Percentiles rank a stretch among this genome's conserved stretches.
Conservation (phyloP, 92 coral and sea anemone genomes). For the Montipora capitata region DNA sequence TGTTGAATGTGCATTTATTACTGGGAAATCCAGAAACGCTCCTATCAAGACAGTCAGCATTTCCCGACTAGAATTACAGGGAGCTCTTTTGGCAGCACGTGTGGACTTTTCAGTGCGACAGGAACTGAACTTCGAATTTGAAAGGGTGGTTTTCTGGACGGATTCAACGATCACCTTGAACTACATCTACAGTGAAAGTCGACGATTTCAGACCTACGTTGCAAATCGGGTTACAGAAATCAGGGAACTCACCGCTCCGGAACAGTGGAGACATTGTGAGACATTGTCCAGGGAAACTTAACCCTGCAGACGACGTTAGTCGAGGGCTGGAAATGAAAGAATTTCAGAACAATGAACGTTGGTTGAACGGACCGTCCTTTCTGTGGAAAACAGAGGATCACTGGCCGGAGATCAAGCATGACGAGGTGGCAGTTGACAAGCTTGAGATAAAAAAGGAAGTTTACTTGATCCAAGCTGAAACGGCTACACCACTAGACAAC, state of each 20-base stretch:
- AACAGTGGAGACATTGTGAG: constrained; percentile 68
- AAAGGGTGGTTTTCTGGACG: background rate
- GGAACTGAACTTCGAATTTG: constrained; percentile 13
- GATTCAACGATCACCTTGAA: background rate
- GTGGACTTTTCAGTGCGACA: background rate
- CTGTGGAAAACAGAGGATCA: constrained; percentile 35
- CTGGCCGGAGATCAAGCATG: constrained; percentile 48
- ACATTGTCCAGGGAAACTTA: constrained; percentile 16
- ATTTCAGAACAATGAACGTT: constrained; percentile 49
- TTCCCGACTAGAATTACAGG: constrained; percentile 57
- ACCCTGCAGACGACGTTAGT: constrained; percentile 70
- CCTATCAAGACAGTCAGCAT: constrained; percentile 60
- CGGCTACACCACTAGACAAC: background rate
- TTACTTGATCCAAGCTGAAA: background rate
- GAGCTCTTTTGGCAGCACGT: constrained; percentile 56
- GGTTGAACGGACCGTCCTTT: constrained; percentile 49
- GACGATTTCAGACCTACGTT: constrained; percentile 69
- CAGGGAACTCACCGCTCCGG: constrained; percentile 32
- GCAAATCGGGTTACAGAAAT: constrained; percentile 72
- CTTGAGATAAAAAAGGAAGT: constrained; percentile 66
- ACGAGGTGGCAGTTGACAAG: constrained; percentile 15
- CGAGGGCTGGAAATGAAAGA: constrained; percentile 50
- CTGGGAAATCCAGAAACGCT: constrained; percentile 58
- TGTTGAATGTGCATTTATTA: constrained; percentile 42
- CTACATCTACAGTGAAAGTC: constrained; percentile 52